Base-by-base conservation (phyloP, 2,888 invertebrate species). In the Ichneumon xanthorius region DNA sequence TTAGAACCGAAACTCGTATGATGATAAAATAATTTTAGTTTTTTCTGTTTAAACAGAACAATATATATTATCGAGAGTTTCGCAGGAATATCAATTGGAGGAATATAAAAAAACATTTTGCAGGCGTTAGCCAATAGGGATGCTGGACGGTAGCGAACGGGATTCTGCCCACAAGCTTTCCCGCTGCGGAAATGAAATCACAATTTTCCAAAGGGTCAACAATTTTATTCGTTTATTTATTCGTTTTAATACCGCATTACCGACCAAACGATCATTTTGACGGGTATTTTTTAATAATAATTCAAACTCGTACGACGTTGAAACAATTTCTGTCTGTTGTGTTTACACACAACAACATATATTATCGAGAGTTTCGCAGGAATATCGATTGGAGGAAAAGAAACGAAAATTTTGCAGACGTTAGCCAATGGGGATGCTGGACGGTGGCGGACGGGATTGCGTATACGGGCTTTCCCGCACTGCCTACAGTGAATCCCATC, bases 391-490 rank as follows among this genome's bases (percentile, higher is more conserved):
- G 22, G 55, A 55, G 19, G 19, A 55, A 55, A 4, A 9, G 14
- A 22, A 55, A 55, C 9, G 55, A 19, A 55, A 55, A 55, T 22
- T 9, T 19, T 40, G 22, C 11, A 55, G 55, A 55, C 55, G 19
- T 11, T 19, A 22, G 11, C 3, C 19, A 22, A 22, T 7, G 14
- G 11, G 4, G 58, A 58, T 4, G 58, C 22, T 58, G 58, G 26
- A 58, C 26, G 22, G 26, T 58, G 6, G 11, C 11, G 22, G 26
- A 58, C 26, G 58, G 14, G 22, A 58, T 58, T 58, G 58, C 58
- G 26, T 26, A 58, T 58, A 48, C 45, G 58, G 58, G 58, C 26
- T 58, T 58, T 58, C 58, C 26, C 58, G 22, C 58, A 22, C 58
- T 48, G 58, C 22, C 58, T 58, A 58, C 26, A 22, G 11, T 14